A percentile compares a stretch with the other conserved stretches of the same genome.
Evolutionary conservation across 1,140 invertebrate genomes (phyloP).

Genomic region (Caenorhabditis tropicalis): DNA sequence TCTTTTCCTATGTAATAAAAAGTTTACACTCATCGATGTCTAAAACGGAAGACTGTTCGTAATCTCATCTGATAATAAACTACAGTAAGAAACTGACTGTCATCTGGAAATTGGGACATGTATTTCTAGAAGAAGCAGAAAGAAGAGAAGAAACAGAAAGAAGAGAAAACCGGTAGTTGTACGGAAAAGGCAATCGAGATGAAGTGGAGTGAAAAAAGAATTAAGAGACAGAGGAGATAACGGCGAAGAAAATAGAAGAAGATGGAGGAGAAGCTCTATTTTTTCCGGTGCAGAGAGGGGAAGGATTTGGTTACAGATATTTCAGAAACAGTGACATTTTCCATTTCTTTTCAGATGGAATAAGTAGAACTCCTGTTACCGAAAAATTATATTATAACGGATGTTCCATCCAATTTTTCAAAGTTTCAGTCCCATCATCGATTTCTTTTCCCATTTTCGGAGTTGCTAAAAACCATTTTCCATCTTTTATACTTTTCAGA

Average conservation of each 20-base stretch:
- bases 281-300: neutral
- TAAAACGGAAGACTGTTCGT: neutral
- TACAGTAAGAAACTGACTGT: neutral
- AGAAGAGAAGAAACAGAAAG: neutral
- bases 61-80: slow-evolving; percentile 34
- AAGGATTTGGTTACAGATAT: neutral
- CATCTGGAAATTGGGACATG: neutral
- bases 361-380: neutral
- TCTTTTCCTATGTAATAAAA: neutral
- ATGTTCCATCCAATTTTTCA: too few species aligned
- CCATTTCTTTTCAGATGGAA: neutral
- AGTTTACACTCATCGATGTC: slow-evolving; percentile 17
- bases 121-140: neutral
- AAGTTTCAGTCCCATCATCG: too few species aligned
- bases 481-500: too few species aligned
- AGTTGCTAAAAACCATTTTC: too few species aligned
- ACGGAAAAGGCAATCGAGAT: slow-evolving; percentile 22
- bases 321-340: neutral
- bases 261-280: neutral
- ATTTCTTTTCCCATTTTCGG: too few species aligned
- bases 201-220: neutral
- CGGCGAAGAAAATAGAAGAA: neutral
- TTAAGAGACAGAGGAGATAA: neutral
- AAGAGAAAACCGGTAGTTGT: slow-evolving; percentile 18
- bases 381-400: too few species aligned